Evolutionary conservation across 2,113 vertebrate species (phyloP).

Genomic region (Salvelinus alpinus): DNA sequence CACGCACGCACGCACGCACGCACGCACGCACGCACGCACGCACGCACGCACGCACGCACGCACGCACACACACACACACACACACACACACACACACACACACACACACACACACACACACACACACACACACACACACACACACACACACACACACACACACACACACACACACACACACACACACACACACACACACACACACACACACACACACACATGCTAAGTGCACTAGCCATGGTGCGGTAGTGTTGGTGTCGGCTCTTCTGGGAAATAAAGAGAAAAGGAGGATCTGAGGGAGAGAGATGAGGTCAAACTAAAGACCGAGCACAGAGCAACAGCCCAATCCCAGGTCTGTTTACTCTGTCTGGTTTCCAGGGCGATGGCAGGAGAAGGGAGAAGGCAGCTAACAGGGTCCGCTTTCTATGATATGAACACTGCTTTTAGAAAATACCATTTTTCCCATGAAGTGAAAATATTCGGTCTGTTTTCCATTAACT

Average conservation of each 20-base stretch:
- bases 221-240: constrained; percentile 14
- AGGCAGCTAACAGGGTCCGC: constrained; percentile 17
- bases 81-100: constrained; percentile 22
- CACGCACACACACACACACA: neutral
- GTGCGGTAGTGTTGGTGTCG: neutral
- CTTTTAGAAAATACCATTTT: constrained; percentile 34
- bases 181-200: too few relatives aligned
- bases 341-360: constrained; percentile 51
- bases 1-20: neutral
- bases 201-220: constrained; percentile 20
- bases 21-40: neutral
- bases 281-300: constrained; percentile 30
- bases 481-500: constrained; percentile 24
- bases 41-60: constrained; percentile 11
- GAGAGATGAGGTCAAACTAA: constrained; percentile 47
- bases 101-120: too few relatives aligned
- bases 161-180: too few relatives aligned
- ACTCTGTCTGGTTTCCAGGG: constrained; percentile 53
- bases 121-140: too few relatives aligned
- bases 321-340: constrained; percentile 36
- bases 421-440: neutral
- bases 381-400: constrained; percentile 27
- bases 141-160: too few relatives aligned
- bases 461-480: constrained; percentile 25
- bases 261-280: constrained; percentile 61